Base-by-base conservation (phyloP, 1,140 invertebrate species). In the Drosophila miranda region DNA sequence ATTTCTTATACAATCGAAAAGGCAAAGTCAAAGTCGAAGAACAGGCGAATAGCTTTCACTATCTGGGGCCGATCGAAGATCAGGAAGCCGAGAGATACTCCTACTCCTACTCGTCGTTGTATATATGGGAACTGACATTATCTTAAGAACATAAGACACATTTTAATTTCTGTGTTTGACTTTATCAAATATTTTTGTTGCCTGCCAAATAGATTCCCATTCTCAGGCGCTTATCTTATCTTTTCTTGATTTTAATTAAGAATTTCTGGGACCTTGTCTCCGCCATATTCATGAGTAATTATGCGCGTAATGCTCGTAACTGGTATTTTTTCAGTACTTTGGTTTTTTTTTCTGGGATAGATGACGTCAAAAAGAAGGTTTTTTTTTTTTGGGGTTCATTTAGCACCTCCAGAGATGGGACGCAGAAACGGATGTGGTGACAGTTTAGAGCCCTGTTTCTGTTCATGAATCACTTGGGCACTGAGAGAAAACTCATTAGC, bases 401-500 rank as follows among this genome's bases (percentile, higher is more conserved):
- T 69, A 69, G 63, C 63, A 68, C 62, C 62, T 41, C 6, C 14
- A 41, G 23, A 30, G 19, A 19, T 8, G 26, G 26, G 8, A 45
- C 16, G 6, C 16, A 50, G n/a, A 51, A 19, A 46, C 34, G 26
- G 14, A 50, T 34, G 52, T 59, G 67, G 42, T 42, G 67, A 70
- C 67, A 70, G 64, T 70, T 59, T 51, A 48, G 68, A 30, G 50
- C 34, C 50, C 34, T 48, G 45, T 48, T 16, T 16, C 9, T 21
- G 23, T 28, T 13, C 46, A 70, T 70, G 67, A 70, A 70, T 70
- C 67, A 70, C 67, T 58, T 51, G 41, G 16, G 11, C 16, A 26
- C 67, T 41, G 23, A 51, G 30, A 70, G 74, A 74, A 64, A 74
- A 82, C 66, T 83, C 79, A 82, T 82, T 82, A 82, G 75, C 79